Conservation (phyloP, 2,888 invertebrate genomes). For the Ormyrus thymus region DNA sequence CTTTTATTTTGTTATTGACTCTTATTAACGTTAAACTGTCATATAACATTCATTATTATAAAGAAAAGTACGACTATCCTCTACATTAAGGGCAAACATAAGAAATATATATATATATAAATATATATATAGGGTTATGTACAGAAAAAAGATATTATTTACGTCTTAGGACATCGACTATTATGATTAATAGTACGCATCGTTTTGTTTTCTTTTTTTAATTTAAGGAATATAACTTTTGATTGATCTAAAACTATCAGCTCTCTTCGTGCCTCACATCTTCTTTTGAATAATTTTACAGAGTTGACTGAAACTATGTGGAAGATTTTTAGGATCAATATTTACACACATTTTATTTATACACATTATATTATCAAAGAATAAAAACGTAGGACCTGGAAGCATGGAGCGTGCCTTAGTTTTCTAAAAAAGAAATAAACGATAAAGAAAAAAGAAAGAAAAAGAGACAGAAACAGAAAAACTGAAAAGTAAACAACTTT, state of each 20-base stretch:
- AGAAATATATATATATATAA: conserved; percentile 65
- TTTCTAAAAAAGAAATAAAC: conserved; percentile 60
- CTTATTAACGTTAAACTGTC: conserved; percentile 70
- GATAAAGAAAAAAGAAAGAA: conserved; percentile 23
- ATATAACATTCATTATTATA: conserved; percentile 67
- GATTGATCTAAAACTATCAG: conserved; percentile 38
- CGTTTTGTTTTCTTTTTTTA: conserved; percentile 63
- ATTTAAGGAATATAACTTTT: conserved; percentile 39
- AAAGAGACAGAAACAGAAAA: conserved; percentile 21
- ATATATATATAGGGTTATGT: conserved; percentile 73
- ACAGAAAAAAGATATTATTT: conserved; percentile 72
- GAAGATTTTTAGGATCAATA: conserved; percentile 8
- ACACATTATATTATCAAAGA: conserved; percentile 20
- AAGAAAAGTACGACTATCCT: conserved; percentile 64
- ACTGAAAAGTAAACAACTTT: conserved; percentile 14
- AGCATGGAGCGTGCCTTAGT: conserved; percentile 73
- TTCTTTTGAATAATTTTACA: conserved; percentile 34
- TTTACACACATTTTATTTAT: conserved; percentile 41
- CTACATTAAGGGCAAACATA: conserved; percentile 65
- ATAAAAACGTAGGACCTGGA: conserved; percentile 59
- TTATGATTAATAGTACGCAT: conserved; percentile 65
- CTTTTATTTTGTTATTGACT: conserved; percentile 70
- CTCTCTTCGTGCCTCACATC: conserved; percentile 42
- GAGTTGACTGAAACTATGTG: conserved; percentile 32
- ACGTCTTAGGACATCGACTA: conserved; percentile 66